A percentile compares a stretch with the other conserved stretches of the same genome.
Conservation (phyloP, 1,140 invertebrate genomes). For the Bombus cullumanus region DNA sequence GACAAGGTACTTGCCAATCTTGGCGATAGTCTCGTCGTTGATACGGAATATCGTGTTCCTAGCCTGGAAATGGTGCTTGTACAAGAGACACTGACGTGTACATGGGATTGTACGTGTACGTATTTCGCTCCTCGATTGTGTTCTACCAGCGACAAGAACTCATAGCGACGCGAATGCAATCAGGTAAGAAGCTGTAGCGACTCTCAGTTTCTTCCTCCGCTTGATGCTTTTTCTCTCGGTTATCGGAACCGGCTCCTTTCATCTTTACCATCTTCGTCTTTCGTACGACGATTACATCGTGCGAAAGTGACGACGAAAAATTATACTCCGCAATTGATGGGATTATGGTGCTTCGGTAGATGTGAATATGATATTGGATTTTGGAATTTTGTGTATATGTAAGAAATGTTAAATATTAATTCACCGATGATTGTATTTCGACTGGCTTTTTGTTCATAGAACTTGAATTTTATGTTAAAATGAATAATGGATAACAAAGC, state of each 20-base stretch:
- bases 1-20: conserved; percentile 59
- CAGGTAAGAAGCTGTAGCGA: conserved; percentile 56
- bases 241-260: conserved; percentile 7
- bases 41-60: conserved; percentile 36
- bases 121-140: conserved; percentile 20
- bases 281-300: neutral
- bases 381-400: neutral
- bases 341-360: no score
- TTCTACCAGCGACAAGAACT: conserved; percentile 44
- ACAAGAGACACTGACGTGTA: neutral
- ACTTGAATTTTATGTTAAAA: neutral
- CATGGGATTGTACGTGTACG: neutral
- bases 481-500: no score
- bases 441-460: neutral
- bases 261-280: neutral
- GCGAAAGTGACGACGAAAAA: neutral
- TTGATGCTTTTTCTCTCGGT: conserved; percentile 9
- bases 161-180: conserved; percentile 57
- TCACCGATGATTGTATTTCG: neutral
- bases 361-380: neutral
- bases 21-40: conserved; percentile 45
- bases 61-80: conserved; percentile 8
- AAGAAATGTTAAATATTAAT: neutral
- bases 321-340: neutral
- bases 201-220: conserved; percentile 3